Evolutionary conservation across 2,113 vertebrate genomes (phyloP), one percentile per base, ranked within the genome.

Genomic region (Peromyscus polionotus): DNA sequence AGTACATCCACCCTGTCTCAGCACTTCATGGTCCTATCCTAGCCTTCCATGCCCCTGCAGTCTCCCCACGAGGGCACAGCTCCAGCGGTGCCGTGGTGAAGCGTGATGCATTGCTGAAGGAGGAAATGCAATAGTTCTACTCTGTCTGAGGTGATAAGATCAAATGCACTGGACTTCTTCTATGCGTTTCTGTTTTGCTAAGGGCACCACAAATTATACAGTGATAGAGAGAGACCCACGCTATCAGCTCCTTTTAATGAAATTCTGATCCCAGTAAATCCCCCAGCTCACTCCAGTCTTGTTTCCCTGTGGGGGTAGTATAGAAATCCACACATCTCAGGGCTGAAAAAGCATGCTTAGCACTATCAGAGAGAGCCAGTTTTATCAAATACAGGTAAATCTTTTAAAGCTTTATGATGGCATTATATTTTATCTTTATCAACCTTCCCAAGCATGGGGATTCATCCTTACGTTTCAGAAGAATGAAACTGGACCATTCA

Each of bases 341-440:
- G 75, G 57, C 54, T 90, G 39, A 67, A 24, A 95, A 96, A 48
- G 68, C 59, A 33, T 26, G 72, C 70, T 81, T 85, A 75, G 31
- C 33, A 20, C 26, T 96, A 67, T 70, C 3, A 2, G 63, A 54
- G 33, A 83, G 36, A 94, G 76, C 63, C 54, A 88, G 68, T 85
- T 95, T 95, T 42, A 93, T 83, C 95, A 88, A 93, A 92, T 54
- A 81, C 0, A 90, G 33, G 80, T 72, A 91, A 92, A 95, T 77
- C 75, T 33, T 85, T 90, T 75, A 94, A 96, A 61, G 51, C 91
- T 67, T 95, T 59, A 20, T 36, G 88, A 88, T 4, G 14, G 76
- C 67, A 84, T 87, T 90, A 54, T 81, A 33, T 84, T 95, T 97
- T 95, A 94, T 87, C 90, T 95, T 93, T 88, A 90, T 95, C 95